Evolutionary conservation across 2,797 vertebrate species (phyloP).

Genomic region (Sparus aurata): DNA sequence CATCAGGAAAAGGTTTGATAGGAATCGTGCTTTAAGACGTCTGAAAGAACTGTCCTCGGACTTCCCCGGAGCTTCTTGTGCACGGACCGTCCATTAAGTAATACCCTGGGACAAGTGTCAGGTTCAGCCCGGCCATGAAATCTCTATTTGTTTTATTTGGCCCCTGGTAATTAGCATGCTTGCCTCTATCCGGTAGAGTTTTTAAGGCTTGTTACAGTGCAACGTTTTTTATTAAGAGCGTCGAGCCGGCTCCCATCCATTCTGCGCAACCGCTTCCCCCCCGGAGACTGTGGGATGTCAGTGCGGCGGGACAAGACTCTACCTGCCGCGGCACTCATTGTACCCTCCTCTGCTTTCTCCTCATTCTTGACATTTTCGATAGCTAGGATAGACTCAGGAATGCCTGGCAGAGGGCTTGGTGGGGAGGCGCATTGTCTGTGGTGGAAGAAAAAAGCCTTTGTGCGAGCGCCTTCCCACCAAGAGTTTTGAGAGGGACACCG

Average conservation of each 20-base stretch:
- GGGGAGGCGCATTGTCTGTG: slow-evolving; percentile 78
- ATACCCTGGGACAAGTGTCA: slow-evolving; percentile 23
- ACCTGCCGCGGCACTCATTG: slow-evolving; percentile 81
- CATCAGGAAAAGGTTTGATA: slow-evolving; percentile 37
- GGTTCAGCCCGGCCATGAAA: slow-evolving; percentile 27
- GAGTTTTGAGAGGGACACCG: slow-evolving; percentile 56
- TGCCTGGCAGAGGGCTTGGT: slow-evolving; percentile 80
- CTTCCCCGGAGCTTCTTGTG: slow-evolving; percentile 3
- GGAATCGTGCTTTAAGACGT: not conserved
- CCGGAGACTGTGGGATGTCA: slow-evolving; percentile 69
- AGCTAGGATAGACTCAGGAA: slow-evolving; percentile 85
- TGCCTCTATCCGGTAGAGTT: slow-evolving; percentile 51
- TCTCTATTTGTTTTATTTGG: slow-evolving; percentile 41
- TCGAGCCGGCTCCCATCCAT: slow-evolving; percentile 72
- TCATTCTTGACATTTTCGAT: slow-evolving; percentile 87
- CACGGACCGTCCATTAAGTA: slow-evolving; percentile 9
- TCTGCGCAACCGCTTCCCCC: slow-evolving; percentile 55
- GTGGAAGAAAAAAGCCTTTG: slow-evolving; percentile 79
- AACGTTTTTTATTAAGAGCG: slow-evolving; percentile 77
- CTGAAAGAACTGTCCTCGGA: not conserved
- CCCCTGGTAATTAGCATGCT: slow-evolving; percentile 52
- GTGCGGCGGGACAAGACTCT: slow-evolving; percentile 83
- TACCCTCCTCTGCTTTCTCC: slow-evolving; percentile 80
- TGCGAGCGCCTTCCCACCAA: slow-evolving; percentile 62
- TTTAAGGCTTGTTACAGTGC: slow-evolving; percentile 55